These are phyloP conservation scores for Machaerirhynchus nigripectus DNA, from an alignment of 2,113 vertebrate species.

Conservation along the genomic window DNA sequence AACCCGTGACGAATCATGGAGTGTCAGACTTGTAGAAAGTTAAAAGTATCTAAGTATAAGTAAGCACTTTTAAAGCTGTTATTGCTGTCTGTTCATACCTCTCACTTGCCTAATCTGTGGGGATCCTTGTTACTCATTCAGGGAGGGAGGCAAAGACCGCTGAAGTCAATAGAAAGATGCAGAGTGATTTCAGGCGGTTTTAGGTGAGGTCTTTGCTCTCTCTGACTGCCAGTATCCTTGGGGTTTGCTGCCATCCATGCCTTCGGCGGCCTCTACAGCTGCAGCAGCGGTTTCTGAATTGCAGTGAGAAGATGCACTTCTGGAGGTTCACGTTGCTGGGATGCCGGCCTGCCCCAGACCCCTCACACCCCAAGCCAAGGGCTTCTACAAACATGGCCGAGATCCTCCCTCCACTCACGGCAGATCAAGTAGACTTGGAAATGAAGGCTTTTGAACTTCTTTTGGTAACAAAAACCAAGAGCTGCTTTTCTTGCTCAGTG, in stretches of 20 bases:
- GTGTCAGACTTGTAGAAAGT: background rate
- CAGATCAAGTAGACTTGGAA: background rate
- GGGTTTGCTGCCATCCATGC: background rate
- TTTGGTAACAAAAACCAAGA: background rate
- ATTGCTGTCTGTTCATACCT: background rate
- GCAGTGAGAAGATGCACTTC: background rate
- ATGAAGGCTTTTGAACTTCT: background rate
- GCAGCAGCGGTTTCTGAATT: background rate
- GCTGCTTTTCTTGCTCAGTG: background rate
- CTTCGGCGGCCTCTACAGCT: background rate
- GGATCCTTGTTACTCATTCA: background rate
- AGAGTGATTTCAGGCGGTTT: background rate
- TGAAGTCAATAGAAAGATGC: background rate
- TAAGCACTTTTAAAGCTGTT: background rate
- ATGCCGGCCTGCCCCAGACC: background rate
- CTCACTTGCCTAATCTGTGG: background rate
- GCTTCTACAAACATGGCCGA: background rate
- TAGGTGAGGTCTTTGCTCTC: background rate
- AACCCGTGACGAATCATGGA: accelerated
- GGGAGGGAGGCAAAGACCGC: background rate
- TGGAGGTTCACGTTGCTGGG: background rate
- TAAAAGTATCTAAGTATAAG: background rate
- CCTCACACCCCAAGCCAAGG: accelerated
- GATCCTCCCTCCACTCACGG: background rate
- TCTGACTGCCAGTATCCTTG: background rate